phyloP scores from a whole-genome alignment of 2,888 invertebrate species.

The Ommatoiulus sabulosus region DNA sequence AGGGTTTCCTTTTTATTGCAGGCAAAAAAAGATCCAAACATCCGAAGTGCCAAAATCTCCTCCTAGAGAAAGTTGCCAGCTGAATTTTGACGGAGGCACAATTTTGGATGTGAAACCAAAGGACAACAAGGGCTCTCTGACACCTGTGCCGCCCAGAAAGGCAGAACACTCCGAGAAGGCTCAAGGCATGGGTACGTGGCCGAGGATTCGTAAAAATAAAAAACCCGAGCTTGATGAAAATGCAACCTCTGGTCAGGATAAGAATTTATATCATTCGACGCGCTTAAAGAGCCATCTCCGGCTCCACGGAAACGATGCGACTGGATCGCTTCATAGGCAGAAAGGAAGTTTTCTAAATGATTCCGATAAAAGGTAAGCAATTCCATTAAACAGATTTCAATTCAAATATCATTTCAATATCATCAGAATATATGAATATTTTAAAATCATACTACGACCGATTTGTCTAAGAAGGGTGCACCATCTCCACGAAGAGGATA shows the following conservation, averaged over 20 bases:
- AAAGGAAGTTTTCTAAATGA: neutral
- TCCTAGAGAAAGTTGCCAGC: neutral
- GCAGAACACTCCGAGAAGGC: neutral
- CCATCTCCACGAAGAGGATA: no score
- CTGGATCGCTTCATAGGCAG: constrained; percentile 2
- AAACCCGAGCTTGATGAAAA: neutral
- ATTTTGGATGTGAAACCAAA: neutral
- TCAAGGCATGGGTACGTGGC: constrained; percentile 25
- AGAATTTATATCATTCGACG: constrained; percentile 32
- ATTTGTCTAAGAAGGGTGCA: no score
- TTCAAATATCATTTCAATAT: no score
- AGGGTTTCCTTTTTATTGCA: neutral
- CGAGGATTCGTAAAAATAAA: constrained; percentile 48
- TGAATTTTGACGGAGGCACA: neutral
- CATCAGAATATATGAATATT: no score
- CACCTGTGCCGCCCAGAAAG: neutral
- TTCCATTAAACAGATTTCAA: no score
- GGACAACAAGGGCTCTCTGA: neutral
- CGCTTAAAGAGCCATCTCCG: neutral
- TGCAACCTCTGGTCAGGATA: neutral
- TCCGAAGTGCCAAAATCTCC: neutral
- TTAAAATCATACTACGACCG: no score
- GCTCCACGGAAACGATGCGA: neutral
- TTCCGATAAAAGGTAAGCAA: neutral
- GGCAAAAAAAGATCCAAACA: neutral